These are phyloP conservation scores for Congeria kusceri DNA, from an alignment of 2,888 invertebrate species.

Conservation along the genomic window DNA sequence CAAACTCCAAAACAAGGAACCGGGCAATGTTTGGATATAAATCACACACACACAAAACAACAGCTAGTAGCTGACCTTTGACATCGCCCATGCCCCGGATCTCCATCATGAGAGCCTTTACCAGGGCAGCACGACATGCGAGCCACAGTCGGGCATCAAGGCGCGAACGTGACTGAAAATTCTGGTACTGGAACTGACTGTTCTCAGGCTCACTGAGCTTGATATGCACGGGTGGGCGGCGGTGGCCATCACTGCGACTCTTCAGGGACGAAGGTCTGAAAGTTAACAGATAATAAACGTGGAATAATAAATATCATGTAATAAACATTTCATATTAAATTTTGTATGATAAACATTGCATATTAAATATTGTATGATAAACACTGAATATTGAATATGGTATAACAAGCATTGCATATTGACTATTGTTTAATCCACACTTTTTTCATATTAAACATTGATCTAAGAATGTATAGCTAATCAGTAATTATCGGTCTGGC, in stretches of 20 bases:
- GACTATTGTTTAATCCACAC: too few species aligned
- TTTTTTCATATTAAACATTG: too few species aligned
- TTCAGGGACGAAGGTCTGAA: constrained; percentile 79
- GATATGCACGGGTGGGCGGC: constrained; percentile 60
- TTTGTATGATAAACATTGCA: too few species aligned
- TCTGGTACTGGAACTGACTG: constrained; percentile 82
- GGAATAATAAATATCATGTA: neutral
- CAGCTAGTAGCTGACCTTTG: constrained; percentile 74
- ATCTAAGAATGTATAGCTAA: too few species aligned
- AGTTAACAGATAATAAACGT: neutral
- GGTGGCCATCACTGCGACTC: constrained; percentile 52
- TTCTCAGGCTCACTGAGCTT: constrained; percentile 76
- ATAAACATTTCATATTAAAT: too few species aligned
- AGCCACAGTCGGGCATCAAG: constrained; percentile 84
- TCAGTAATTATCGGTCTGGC: too few species aligned
- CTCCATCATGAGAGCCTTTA: constrained; percentile 79
- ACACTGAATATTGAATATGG: too few species aligned
- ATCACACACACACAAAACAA: too few species aligned
- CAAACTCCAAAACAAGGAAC: too few species aligned
- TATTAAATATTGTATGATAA: too few species aligned
- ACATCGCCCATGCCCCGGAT: constrained; percentile 83
- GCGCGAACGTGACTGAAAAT: constrained; percentile 82
- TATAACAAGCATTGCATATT: too few species aligned
- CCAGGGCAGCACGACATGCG: constrained; percentile 78
- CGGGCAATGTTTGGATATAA: too few species aligned